Evolutionary conservation across 1,140 invertebrate species (phyloP).

Genomic region (Drosophila seguyi): DNA sequence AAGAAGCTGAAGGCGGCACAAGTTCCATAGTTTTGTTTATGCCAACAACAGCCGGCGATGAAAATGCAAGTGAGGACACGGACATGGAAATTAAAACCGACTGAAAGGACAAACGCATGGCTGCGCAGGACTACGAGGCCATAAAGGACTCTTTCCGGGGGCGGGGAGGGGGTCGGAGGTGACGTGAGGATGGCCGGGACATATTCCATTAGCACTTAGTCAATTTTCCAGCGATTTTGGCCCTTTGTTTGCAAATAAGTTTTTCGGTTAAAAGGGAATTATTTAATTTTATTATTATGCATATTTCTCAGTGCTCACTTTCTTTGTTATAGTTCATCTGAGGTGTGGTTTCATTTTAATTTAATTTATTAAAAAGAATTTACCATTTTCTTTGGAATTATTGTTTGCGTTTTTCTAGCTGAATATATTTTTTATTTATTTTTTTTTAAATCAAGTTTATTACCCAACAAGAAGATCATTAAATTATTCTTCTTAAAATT

Average conservation of each 20-base stretch:
- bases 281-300: slow-evolving; percentile 1
- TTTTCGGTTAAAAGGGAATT: background rate
- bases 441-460: background rate
- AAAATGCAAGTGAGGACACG: slow-evolving; percentile 51
- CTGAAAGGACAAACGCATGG: slow-evolving; percentile 51
- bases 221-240: slow-evolving; percentile 70
- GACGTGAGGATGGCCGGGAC: slow-evolving; percentile 4
- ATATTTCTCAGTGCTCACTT: background rate
- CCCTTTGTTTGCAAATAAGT: slow-evolving; percentile 35
- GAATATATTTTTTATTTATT: background rate
- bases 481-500: no score
- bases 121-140: background rate
- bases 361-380: background rate
- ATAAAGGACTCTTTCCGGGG: background rate
- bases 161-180: background rate
- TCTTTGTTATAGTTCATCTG: slow-evolving; percentile 2
- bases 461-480: no score
- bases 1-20: slow-evolving; percentile 42
- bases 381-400: background rate
- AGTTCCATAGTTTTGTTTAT: slow-evolving; percentile 77
- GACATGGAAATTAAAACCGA: slow-evolving; percentile 56
- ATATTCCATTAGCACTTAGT: slow-evolving; percentile 62
- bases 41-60: slow-evolving; percentile 20
- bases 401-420: background rate
- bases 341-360: background rate